Evolutionary conservation across 2,797 vertebrate species (phyloP).

Genomic region (Melanotaenia trifasciata): DNA sequence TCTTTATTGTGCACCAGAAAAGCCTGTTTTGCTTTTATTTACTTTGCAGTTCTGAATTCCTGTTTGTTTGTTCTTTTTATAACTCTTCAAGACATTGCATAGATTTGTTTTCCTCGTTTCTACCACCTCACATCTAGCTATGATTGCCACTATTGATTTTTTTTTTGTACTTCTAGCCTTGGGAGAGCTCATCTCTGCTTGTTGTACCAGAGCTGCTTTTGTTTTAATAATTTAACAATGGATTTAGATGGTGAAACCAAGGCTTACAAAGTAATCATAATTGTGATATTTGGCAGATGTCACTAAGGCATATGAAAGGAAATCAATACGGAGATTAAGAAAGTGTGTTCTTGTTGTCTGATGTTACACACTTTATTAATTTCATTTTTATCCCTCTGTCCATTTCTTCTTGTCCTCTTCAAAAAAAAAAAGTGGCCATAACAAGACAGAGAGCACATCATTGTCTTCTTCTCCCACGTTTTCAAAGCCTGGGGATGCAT

Average conservation of each 20-base stretch:
- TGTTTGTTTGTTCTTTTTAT: constrained; percentile 44
- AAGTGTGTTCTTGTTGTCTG: constrained; percentile 2
- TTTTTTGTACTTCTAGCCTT: constrained; percentile 19
- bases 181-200: constrained; percentile 29
- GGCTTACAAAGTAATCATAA: constrained; percentile 25
- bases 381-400: not conserved
- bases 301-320: constrained; percentile 3
- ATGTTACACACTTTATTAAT: constrained; percentile 5
- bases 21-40: constrained; percentile 27
- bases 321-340: constrained; percentile 17
- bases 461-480: not conserved
- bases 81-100: constrained; percentile 45
- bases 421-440: not conserved
- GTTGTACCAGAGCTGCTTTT: constrained; percentile 31
- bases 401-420: not conserved
- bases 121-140: constrained; percentile 40
- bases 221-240: constrained; percentile 52
- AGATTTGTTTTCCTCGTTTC: constrained; percentile 62
- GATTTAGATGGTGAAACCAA: constrained; percentile 24
- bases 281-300: constrained; percentile 18
- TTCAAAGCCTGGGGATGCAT: not conserved
- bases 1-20: not conserved
- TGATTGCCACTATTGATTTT: constrained; percentile 62
- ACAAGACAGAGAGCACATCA: not conserved
- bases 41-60: constrained; percentile 32